Evolutionary conservation across 2,113 vertebrate species (phyloP).

Genomic region (Donacobius atricapilla): DNA sequence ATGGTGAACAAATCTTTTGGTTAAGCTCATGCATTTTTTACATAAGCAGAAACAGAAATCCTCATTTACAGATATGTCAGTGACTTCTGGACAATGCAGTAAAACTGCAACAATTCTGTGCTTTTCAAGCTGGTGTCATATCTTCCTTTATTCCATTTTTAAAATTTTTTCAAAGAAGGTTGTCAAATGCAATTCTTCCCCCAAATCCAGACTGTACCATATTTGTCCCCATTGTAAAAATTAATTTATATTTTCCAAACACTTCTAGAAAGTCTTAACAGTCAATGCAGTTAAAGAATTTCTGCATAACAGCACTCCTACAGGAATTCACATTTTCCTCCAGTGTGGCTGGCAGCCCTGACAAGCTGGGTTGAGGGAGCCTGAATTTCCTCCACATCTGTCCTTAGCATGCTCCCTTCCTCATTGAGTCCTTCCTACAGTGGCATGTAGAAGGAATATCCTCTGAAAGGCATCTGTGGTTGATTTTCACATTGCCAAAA

Average conservation of each 20-base stretch:
- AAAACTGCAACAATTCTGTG: neutral
- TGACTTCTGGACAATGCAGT: neutral
- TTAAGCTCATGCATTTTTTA: neutral
- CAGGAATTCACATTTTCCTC: neutral
- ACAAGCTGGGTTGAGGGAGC: neutral
- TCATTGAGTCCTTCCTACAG: fast-evolving
- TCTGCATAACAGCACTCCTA: too few relatives aligned
- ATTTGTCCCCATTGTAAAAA: neutral
- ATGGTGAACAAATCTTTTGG: neutral
- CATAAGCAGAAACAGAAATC: neutral
- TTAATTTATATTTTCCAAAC: neutral
- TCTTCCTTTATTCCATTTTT: neutral
- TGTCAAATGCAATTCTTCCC: neutral
- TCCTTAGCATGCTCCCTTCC: fast-evolving
- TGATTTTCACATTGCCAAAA: neutral
- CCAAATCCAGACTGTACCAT: neutral
- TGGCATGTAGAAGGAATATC: neutral
- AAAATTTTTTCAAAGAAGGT: neutral
- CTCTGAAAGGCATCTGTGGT: neutral
- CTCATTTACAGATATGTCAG: neutral
- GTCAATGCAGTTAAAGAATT: neutral
- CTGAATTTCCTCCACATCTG: neutral
- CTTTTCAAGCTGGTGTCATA: neutral
- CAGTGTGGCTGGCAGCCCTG: neutral
- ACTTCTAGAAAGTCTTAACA: neutral